Evolutionary conservation across 2,113 vertebrate genomes (phyloP).

Genomic region (Cardinalis cardinalis): DNA sequence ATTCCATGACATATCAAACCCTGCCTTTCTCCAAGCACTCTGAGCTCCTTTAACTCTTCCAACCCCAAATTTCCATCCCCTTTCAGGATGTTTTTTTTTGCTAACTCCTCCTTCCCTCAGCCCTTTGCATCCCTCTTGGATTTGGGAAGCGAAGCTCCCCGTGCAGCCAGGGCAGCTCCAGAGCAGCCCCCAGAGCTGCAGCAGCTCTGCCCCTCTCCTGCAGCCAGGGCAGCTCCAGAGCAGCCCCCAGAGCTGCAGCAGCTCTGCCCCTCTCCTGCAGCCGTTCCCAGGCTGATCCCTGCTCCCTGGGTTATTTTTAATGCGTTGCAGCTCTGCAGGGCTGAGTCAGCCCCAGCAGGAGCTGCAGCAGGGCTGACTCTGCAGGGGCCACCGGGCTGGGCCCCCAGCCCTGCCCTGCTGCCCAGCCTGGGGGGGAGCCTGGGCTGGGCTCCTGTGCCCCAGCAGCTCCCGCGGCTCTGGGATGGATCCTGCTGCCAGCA

Average conservation of each 20-base stretch:
- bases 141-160: fast-evolving
- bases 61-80: neutral
- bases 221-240: too few relatives aligned
- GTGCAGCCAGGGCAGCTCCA: neutral
- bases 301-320: neutral
- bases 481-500: neutral
- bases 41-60: neutral
- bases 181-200: neutral
- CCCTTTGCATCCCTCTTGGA: fast-evolving
- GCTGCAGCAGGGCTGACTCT: neutral
- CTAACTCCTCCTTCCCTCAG: neutral
- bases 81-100: fast-evolving
- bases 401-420: neutral
- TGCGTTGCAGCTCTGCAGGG: neutral
- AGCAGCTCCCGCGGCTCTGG: neutral
- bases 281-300: fast-evolving
- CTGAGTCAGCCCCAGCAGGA: neutral
- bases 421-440: neutral
- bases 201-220: neutral
- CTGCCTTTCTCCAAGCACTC: neutral
- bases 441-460: fast-evolving
- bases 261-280: neutral
- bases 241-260: fast-evolving
- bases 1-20: fast-evolving
- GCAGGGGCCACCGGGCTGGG: neutral